Base-by-base conservation (phyloP, 2,113 vertebrate species). In the Motacilla alba region DNA sequence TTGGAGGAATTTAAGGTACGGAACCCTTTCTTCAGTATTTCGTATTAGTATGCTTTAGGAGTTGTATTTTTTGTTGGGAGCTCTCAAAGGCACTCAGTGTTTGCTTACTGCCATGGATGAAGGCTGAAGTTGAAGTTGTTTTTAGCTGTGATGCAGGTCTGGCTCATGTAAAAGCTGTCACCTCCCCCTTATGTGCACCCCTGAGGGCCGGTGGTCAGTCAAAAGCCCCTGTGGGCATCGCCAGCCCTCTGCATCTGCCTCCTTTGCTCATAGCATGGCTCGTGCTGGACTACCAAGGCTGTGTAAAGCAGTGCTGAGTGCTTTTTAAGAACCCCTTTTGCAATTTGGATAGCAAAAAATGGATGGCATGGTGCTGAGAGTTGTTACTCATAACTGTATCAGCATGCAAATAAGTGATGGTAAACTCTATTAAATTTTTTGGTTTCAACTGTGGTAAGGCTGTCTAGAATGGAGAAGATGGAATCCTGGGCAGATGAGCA, bases 1-100 rank as follows among this genome's bases (percentile, higher is more conserved):
- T 98, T 99, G 98, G 99, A 99, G 94, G 99, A 99, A 97, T 99
- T 99, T 97, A 99, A 99, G 99, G 99, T 99, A 99, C 97, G 99
- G 80, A 70, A 63, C 50, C 47, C 41, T 82, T 93, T 94, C 72
- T 72, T 77, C 82, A 75, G 44, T 91, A 58, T 72, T 94, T 64
- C 73, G 7, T 94, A 27, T 39, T 81, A 83, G 24, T 35, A 18
- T 87, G 78, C 82, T 53, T 15, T 16, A 56, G 37, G 23, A 86
- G 16, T 76, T 94, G 41, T 33, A 7, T 80, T 84, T 83, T 83
- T 70, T 84, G 7, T 13, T 21, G 73, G 41, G 60, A 68, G 15
- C 52, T 91, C 52, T 77, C 17, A 46, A 60, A 94, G 63, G 78
- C 55, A 47, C 66, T 93, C 44, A 13, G 53, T 75, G 33, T 90